Percentiles rank a stretch among this genome's conserved stretches.
Evolutionary conservation across 1,140 invertebrate genomes (phyloP).

Genomic region (Eumeta japonica): DNA sequence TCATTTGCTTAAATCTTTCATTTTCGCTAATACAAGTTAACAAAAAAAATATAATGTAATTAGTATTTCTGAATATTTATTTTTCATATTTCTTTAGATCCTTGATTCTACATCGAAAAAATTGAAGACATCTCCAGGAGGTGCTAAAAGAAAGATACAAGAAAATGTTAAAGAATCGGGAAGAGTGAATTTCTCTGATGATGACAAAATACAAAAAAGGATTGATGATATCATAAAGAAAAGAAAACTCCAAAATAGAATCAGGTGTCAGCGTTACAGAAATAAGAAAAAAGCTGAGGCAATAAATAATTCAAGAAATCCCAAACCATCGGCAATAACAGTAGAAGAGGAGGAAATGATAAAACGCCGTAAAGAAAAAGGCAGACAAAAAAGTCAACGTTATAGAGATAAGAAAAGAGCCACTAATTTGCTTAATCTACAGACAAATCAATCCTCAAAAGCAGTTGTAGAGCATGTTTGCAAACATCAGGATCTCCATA

Average conservation of each 20-base stretch:
- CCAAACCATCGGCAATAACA: not conserved
- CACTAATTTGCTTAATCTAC: not conserved
- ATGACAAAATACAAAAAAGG: conserved; percentile 2
- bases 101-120: conserved; percentile 1
- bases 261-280: conserved; percentile 3
- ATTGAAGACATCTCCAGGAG: conserved; percentile 2
- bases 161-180: conserved; percentile 1
- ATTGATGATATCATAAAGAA: not conserved
- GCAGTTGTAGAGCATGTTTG: conserved; percentile 2
- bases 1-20: not conserved
- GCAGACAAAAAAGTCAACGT: conserved; percentile 2
- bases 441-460: conserved; percentile 2
- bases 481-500: not conserved
- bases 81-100: conserved; percentile 5
- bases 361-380: conserved; percentile 2
- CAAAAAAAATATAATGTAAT: conserved; percentile 1
- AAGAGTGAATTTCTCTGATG: conserved; percentile 2
- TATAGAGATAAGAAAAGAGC: conserved; percentile 5
- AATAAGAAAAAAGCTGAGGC: conserved; percentile 1
- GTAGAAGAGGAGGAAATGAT: conserved; percentile 3
- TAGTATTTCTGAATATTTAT: not conserved
- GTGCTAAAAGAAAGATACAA: conserved; percentile 1
- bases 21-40: not conserved
- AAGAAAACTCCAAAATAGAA: conserved; percentile 3
- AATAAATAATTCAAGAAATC: conserved; percentile 1